Evolutionary conservation across 2,888 invertebrate species (phyloP), one percentile per base, ranked within the genome.

Genomic region (Pharmacophagus antenor): DNA sequence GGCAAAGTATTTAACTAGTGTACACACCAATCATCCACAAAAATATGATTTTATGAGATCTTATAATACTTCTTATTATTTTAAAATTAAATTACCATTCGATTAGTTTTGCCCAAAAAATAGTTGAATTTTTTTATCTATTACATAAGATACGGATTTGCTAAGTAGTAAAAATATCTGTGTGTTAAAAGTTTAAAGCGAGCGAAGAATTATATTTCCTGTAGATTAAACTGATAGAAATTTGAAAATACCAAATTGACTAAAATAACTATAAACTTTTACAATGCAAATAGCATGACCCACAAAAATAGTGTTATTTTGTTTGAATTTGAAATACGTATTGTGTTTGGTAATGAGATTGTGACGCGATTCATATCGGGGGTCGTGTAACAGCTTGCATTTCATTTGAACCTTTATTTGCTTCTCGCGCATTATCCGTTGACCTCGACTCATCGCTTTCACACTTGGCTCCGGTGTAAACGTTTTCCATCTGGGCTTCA

Each of bases 361-460:
- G 56, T 60, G 55, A 60, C 60, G 60, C 23, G 60, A 44, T 55
- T 31, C 41, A 15, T 44, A 60, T 60, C 54, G 18, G 46, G 18
- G 31, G 50, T 0, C 49, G 20, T 47, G 23, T 54, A 49, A 37
- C 17, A 22, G 50, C 51, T 44, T 42, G 54, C 44, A 51, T 49
- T 57, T 58, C 46, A 51, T 55, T 23, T 44, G 31, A 50, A 60
- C 46, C 50, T 60, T 56, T 58, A 41, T 57, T 63, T 69, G 71
- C 71, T 74, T 74, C 72, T 72, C 71, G 72, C 68, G 70, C 69
- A 73, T 78, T 77, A 74, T 68, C 71, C 69, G 60, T 60, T 78
- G 76, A 79, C 77, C 77, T 68, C 69, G 62, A 61, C 70, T 73
- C 63, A 68, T 63, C 66, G 68, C 71, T 75, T 72, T 73, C 72